These are phyloP conservation scores for Dicrurus megarhynchus DNA, from an alignment of 2,113 vertebrate genomes.

Conservation along the genomic window DNA sequence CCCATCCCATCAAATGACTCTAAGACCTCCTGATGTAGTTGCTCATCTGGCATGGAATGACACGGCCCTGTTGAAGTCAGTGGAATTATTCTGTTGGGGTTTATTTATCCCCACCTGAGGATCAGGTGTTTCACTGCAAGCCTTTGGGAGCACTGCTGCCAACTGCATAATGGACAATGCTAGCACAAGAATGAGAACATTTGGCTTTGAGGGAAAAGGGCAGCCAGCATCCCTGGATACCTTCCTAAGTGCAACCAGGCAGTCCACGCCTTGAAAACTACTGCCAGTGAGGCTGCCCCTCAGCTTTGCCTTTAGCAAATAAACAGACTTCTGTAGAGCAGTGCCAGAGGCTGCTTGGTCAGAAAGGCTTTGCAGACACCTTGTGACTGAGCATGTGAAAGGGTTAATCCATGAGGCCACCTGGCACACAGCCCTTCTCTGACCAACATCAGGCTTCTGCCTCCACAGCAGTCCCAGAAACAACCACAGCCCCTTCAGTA, in stretches of 20 bases:
- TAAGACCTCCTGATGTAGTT: neutral
- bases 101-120: neutral
- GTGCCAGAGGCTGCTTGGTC: neutral
- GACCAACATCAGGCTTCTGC: neutral
- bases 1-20: neutral
- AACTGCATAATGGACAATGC: neutral
- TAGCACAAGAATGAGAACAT: neutral
- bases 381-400: neutral
- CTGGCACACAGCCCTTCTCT: neutral
- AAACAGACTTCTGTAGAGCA: neutral
- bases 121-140: neutral
- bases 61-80: neutral
- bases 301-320: neutral
- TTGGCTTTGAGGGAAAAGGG: neutral
- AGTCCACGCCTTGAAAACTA: neutral
- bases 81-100: neutral
- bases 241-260: neutral
- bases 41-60: neutral
- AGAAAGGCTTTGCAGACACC: neutral
- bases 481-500: neutral
- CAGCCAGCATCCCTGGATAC: neutral
- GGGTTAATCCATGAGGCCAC: neutral
- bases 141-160: neutral
- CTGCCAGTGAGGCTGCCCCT: neutral
- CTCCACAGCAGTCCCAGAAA: neutral